phyloP scores from a whole-genome alignment of 2,113 vertebrate species.

The Hepsetus odoe region DNA sequence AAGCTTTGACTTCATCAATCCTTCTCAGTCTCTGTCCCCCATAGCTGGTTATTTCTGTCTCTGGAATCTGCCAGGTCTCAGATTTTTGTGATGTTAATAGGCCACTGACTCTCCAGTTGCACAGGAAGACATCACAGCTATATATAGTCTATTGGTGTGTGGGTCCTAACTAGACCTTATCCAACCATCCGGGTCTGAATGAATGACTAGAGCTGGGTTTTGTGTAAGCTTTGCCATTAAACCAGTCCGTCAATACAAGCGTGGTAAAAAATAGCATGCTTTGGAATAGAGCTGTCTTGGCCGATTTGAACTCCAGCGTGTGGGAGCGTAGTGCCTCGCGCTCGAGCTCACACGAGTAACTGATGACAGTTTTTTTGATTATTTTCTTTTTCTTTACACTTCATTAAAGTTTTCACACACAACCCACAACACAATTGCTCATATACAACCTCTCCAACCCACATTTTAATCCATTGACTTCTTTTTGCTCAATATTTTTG shows the following conservation, averaged over 20 bases:
- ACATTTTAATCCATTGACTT: too few species aligned
- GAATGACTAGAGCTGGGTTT: slow-evolving; percentile 44
- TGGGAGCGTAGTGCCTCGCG: background rate
- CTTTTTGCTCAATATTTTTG: too few species aligned
- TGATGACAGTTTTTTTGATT: background rate
- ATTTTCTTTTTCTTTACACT: background rate
- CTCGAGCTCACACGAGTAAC: background rate
- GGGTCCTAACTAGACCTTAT: slow-evolving; percentile 41
- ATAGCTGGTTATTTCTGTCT: slow-evolving; percentile 75
- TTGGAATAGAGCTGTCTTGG: slow-evolving; percentile 31
- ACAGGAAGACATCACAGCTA: slow-evolving; percentile 79
- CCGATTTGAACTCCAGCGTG: background rate
- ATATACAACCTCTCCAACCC: too few species aligned
- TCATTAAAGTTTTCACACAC: background rate
- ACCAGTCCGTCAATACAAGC: slow-evolving; percentile 11
- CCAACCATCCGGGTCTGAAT: slow-evolving; percentile 44
- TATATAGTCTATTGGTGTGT: slow-evolving; percentile 64
- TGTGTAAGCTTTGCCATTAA: slow-evolving; percentile 21
- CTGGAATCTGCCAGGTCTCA: slow-evolving; percentile 79
- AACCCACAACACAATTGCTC: background rate
- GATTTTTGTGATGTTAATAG: slow-evolving; percentile 79
- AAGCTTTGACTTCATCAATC: slow-evolving; percentile 14
- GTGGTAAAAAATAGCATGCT: slow-evolving; percentile 20
- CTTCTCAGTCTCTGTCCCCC: slow-evolving; percentile 48
- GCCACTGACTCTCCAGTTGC: slow-evolving; percentile 76